phyloP scores from a whole-genome alignment of 2,888 invertebrate genomes.

The Acleris sparsana region DNA sequence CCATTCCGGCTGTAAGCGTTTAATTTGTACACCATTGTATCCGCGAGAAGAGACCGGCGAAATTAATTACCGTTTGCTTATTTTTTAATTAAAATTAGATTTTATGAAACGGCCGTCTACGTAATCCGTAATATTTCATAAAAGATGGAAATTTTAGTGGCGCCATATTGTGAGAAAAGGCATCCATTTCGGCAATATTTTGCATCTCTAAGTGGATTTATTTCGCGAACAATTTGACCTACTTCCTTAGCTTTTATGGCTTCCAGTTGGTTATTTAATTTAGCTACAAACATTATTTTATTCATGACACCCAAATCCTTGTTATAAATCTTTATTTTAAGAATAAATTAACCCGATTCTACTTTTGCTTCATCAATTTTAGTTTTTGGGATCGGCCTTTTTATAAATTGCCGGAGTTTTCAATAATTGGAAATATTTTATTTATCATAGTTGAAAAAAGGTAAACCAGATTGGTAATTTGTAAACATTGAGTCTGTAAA shows the following conservation, averaged over 20 bases:
- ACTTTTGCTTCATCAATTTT: constrained; percentile 23
- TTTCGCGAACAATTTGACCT: constrained; percentile 69
- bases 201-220: constrained; percentile 73
- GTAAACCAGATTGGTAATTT: constrained; percentile 56
- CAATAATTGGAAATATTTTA: constrained; percentile 8
- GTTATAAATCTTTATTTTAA: constrained; percentile 43
- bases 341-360: constrained; percentile 39
- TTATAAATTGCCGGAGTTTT: constrained; percentile 4
- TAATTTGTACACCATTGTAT: constrained; percentile 72
- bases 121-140: constrained; percentile 79
- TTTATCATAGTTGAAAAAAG: background rate
- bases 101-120: constrained; percentile 68
- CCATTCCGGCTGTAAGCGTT: constrained; percentile 57
- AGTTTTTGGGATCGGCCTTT: constrained; percentile 6
- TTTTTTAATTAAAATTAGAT: constrained; percentile 81
- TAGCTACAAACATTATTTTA: constrained; percentile 50
- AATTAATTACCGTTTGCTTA: constrained; percentile 78
- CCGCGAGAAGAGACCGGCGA: constrained; percentile 56
- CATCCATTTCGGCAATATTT: constrained; percentile 75
- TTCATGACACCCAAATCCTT: constrained; percentile 37
- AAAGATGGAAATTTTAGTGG: constrained; percentile 80
- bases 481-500: constrained; percentile 75
- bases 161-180: constrained; percentile 80
- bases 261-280: constrained; percentile 49
- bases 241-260: constrained; percentile 56